A percentile compares a stretch with the other conserved stretches of the same genome.
Conservation (phyloP, 2,797 vertebrate species). For the Cottoperca gobio region DNA sequence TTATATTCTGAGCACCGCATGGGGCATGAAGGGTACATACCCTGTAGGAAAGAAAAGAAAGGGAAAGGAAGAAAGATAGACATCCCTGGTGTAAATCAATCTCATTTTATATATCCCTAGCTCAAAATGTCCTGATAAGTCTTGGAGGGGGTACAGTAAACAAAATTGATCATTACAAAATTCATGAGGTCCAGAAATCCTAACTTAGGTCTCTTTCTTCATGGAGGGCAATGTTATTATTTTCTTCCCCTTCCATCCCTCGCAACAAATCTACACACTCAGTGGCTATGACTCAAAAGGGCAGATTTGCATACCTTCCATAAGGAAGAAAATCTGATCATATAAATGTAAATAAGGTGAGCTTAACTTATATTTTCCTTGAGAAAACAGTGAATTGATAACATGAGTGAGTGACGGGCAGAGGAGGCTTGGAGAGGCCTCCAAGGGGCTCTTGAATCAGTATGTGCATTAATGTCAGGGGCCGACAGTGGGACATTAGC, state of each 20-base stretch:
- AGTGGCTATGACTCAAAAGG: conserved; percentile 79
- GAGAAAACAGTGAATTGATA: conserved; percentile 80
- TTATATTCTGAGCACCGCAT: conserved; percentile 46
- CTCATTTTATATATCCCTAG: conserved; percentile 68
- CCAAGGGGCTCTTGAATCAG: conserved; percentile 58
- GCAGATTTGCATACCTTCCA: conserved; percentile 86
- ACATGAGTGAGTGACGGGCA: conserved; percentile 54
- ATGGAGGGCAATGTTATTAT: conserved; percentile 81
- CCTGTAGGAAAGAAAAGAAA: not conserved
- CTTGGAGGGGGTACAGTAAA: conserved; percentile 63
- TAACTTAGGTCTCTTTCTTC: conserved; percentile 73
- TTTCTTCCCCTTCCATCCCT: conserved; percentile 32
- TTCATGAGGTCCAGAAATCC: conserved; percentile 82
- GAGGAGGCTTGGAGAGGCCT: conserved; percentile 63
- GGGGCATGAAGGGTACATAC: conserved; percentile 36
- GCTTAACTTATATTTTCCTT: conserved; percentile 83
- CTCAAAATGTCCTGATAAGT: conserved; percentile 65
- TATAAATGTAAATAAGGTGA: conserved; percentile 89
- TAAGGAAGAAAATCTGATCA: conserved; percentile 84
- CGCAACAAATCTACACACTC: conserved; percentile 73
- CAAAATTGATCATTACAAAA: conserved; percentile 84
- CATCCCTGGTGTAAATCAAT: conserved; percentile 69
- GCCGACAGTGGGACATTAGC: conserved; percentile 38
- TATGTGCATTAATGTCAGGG: conserved; percentile 66
- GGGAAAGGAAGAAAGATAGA: conserved; percentile 23